phyloP scores from a whole-genome alignment of 2,888 invertebrate genomes.

The Brenthis hecate region DNA sequence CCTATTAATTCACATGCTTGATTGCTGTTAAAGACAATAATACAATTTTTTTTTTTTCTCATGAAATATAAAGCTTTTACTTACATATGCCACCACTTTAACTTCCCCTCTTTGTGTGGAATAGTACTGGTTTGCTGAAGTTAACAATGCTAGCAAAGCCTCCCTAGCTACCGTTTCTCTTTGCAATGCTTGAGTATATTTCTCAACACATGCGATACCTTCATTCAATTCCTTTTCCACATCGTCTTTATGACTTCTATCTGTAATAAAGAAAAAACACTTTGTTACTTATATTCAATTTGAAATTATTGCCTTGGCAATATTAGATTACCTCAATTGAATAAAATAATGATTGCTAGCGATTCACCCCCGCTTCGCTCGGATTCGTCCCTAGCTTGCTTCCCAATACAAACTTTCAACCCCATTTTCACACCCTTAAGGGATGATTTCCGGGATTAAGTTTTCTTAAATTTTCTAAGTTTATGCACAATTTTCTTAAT shows the following conservation, averaged over 20 bases:
- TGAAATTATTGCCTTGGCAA: too few relatives aligned
- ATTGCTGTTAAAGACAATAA: neutral
- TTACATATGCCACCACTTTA: constrained; percentile 96
- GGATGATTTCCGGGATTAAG: too few relatives aligned
- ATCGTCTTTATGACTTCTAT: constrained; percentile 92
- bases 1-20: neutral
- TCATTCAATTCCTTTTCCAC: constrained; percentile 93
- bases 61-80: constrained; percentile 54
- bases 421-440: too few relatives aligned
- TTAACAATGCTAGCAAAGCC: constrained; percentile 88
- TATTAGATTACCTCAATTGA: too few relatives aligned
- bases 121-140: constrained; percentile 93
- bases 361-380: too few relatives aligned
- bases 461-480: too few relatives aligned
- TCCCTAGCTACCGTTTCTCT: constrained; percentile 91
- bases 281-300: constrained; percentile 15
- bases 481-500: too few relatives aligned
- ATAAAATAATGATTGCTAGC: too few relatives aligned
- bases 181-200: constrained; percentile 90
- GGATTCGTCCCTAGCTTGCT: too few relatives aligned
- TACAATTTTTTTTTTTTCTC: too few relatives aligned
- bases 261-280: constrained; percentile 65
- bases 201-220: constrained; percentile 89
- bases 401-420: too few relatives aligned
- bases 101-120: constrained; percentile 96